Conservation (phyloP, 1,140 invertebrate species). For the Drosophila malerkotliana region DNA sequence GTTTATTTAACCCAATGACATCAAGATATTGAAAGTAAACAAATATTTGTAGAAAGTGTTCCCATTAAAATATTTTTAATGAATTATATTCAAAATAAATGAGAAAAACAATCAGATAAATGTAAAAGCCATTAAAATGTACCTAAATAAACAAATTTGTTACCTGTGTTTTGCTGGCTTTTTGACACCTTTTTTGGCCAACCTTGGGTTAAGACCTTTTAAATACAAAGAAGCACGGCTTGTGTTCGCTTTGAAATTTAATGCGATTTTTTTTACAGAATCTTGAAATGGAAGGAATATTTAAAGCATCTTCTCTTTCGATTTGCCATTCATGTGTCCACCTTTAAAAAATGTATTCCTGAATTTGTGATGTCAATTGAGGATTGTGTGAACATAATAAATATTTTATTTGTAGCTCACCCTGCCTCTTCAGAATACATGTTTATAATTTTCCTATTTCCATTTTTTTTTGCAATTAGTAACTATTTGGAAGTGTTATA, state of each 20-base stretch:
- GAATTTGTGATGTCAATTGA: conserved; percentile 32
- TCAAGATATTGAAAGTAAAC: background rate
- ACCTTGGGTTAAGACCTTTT: background rate
- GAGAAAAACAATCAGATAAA: background rate
- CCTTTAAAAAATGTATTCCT: conserved; percentile 30
- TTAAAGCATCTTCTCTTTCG: conserved; percentile 3
- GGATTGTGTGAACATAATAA: conserved; percentile 17
- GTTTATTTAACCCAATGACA: conserved; percentile 5
- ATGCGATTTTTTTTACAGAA: background rate
- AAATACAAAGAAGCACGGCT: background rate
- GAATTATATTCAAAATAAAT: background rate
- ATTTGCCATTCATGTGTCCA: conserved; percentile 16
- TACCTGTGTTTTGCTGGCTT: background rate
- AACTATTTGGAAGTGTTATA: background rate
- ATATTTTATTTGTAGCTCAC: conserved; percentile 19
- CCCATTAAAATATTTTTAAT: background rate
- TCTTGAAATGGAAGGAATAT: background rate
- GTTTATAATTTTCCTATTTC: background rate
- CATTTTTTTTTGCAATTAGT: background rate
- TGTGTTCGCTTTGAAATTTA: conserved; percentile 13
- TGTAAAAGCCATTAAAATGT: background rate
- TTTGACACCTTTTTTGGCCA: background rate
- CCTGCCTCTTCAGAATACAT: background rate
- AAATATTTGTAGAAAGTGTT: background rate
- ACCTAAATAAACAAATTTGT: background rate